Conservation (phyloP, 2,888 invertebrate genomes). For the Uloborus plumipes region DNA sequence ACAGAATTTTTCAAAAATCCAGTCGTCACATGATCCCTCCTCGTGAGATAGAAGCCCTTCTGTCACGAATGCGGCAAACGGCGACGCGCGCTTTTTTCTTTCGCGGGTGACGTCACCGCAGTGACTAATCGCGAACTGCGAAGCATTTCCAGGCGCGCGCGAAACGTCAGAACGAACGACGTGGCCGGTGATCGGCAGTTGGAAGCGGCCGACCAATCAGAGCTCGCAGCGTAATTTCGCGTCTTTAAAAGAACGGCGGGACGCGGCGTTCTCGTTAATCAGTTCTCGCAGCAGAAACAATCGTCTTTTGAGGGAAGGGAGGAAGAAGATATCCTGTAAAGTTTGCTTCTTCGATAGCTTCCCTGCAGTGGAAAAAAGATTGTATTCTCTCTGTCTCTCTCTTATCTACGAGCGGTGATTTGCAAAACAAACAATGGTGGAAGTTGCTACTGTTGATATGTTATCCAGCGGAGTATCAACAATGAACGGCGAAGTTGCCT, state of each 20-base stretch:
- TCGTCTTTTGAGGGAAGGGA: constrained; percentile 34
- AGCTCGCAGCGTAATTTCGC: constrained; percentile 2
- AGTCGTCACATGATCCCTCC: constrained; percentile 18
- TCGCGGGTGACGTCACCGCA: constrained; percentile 28
- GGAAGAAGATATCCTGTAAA: constrained; percentile 53
- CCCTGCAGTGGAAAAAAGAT: constrained; percentile 26
- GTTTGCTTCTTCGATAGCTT: constrained; percentile 56
- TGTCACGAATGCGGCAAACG: background rate
- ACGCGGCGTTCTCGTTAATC: constrained; percentile 18
- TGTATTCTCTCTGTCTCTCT: constrained; percentile 13
- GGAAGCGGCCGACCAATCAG: constrained; percentile 36
- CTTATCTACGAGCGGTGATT: background rate
- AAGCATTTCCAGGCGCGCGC: background rate
- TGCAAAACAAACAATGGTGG: constrained; percentile 15
- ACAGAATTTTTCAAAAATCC: background rate
- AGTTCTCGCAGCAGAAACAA: constrained; percentile 43
- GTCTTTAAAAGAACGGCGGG: constrained; percentile 23
- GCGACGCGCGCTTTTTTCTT: background rate
- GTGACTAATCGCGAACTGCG: constrained; percentile 37
- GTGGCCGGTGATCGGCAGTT: constrained; percentile 41
- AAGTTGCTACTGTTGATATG: constrained; percentile 2
- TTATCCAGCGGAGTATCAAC: too few relatives aligned
- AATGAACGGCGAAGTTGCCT: background rate
- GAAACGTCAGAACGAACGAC: constrained; percentile 24
- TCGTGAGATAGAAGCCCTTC: constrained; percentile 34